Conservation (phyloP, 2,797 vertebrate species). For the Prionace glauca region DNA sequence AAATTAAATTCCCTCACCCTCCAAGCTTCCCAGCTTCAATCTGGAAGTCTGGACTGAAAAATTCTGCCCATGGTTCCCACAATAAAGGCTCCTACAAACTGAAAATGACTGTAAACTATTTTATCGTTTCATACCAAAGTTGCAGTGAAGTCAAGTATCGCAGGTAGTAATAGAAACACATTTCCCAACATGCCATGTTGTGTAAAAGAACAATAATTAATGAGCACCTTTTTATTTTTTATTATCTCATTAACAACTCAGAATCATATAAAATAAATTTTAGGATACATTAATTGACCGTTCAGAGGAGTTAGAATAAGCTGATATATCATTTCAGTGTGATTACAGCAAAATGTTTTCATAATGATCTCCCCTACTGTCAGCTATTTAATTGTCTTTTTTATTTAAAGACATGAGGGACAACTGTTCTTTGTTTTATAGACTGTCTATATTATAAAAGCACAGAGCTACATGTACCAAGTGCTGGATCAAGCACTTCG, state of each 20-base stretch:
- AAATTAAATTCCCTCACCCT: too few relatives aligned
- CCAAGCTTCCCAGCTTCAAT: too few relatives aligned
- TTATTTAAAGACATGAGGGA: background rate
- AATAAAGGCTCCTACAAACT: background rate
- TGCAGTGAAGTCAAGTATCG: background rate
- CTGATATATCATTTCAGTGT: background rate
- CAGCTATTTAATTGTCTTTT: background rate
- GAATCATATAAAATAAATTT: background rate
- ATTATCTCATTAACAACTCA: constrained; percentile 21
- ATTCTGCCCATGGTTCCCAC: too few relatives aligned
- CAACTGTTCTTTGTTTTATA: background rate
- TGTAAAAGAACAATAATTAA: background rate
- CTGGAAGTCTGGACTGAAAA: too few relatives aligned
- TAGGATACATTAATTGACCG: background rate
- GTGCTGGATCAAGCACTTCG: background rate
- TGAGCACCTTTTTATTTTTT: background rate
- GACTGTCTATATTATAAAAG: background rate
- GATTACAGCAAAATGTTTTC: background rate
- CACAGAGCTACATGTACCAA: background rate
- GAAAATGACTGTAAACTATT: background rate
- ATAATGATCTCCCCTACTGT: background rate
- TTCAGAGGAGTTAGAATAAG: background rate
- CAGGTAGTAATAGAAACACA: background rate
- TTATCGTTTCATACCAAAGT: background rate
- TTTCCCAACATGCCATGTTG: background rate